These are phyloP conservation scores for Heliconius nattereri DNA, from an alignment of 1,140 invertebrate species.

Conservation along the genomic window DNA sequence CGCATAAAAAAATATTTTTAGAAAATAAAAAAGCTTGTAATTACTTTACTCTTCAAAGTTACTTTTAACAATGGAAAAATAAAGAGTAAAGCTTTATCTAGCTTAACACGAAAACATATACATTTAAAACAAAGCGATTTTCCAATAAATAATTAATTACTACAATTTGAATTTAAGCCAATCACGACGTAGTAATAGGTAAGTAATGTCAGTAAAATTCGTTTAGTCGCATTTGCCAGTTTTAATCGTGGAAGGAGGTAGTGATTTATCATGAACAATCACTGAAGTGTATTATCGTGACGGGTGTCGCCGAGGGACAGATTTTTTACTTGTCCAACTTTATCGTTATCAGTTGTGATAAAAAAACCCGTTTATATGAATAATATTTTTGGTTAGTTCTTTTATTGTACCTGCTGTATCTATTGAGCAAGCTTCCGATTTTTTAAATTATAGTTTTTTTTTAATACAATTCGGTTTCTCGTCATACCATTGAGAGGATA, in stretches of 20 bases:
- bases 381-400: not conserved
- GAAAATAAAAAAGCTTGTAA: no score
- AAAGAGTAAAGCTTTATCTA: no score
- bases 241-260: not conserved
- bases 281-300: constrained; percentile 39
- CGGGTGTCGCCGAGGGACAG: constrained; percentile 39
- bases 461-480: no score
- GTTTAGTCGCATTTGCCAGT: not conserved
- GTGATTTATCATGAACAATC: constrained; percentile 43
- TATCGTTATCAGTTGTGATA: constrained; percentile 46
- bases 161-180: no score
- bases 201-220: not conserved
- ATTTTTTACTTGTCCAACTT: constrained; percentile 35
- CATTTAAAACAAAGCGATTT: no score
- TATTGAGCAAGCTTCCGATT: not conserved
- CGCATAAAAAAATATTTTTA: no score
- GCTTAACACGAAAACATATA: no score
- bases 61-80: no score
- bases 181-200: not conserved
- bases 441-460: not conserved
- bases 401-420: not conserved
- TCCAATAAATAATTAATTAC: no score
- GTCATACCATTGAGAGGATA: no score
- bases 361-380: constrained; percentile 4
- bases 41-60: no score